Base-by-base conservation (phyloP, 2,888 invertebrate species). In the Tolmerus cingulatus region DNA sequence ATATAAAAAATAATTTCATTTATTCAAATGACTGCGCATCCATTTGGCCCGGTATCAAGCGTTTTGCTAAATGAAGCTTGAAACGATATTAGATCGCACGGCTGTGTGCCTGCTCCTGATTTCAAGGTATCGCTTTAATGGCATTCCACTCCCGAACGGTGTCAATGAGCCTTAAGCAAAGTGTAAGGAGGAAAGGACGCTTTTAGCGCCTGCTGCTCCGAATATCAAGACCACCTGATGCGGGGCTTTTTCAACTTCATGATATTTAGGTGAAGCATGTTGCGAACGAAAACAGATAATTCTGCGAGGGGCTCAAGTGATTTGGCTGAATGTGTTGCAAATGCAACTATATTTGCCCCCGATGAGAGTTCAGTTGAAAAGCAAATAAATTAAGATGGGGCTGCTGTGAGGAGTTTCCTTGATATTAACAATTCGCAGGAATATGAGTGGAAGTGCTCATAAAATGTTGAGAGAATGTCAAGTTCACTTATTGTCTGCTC, bases 11-110 rank as follows among this genome's bases (percentile, higher is more conserved):
- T 43, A 79, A 79, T 46, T 79, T 81, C 55, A 23, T 81, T 79
- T 81, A 81, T 55, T 51, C 81, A 81, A 81, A 81, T 81, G 81
- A 81, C 81, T 81, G 55, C 81, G 81, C 55, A 55, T 81, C 81
- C 81, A 81, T 81, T 81, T 81, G 30, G 55, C 34, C 51, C 27
- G 51, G 55, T 30, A 46, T 55, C 27, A 27, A 81, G 55, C 81
- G 30, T 81, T 81, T 81, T 55, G 81, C 55, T 81, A 51, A 81
- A 81, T 81, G 81, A 81, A 81, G 81, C 55, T 51, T 81, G 81
- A 81, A 81, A 81, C 81, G 81, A 81, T 55, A 81, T 81, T 55
- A 81, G 81, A 81, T 81, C 55, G 81, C 81, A 81, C 43, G 46
- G 51, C 30, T 27, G 55, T 81, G 55, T 81, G 81, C 57, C 19